Evolutionary conservation across 2,797 vertebrate genomes (phyloP).

Genomic region (Sebastes itinus): DNA sequence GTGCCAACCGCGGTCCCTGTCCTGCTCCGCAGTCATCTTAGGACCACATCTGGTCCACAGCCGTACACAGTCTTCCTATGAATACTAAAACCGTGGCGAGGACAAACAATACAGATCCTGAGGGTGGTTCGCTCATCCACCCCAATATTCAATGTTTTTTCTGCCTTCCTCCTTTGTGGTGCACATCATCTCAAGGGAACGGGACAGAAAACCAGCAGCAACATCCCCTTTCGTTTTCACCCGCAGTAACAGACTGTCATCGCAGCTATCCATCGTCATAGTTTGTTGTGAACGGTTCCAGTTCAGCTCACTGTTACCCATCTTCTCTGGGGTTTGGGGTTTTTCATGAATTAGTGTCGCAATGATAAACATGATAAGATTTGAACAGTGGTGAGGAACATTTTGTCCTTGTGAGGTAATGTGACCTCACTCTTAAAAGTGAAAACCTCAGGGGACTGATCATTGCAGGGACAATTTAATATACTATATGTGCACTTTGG

Average conservation of each 20-base stretch:
- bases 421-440: background rate
- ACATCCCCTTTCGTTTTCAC: slow-evolving; percentile 26
- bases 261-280: slow-evolving; percentile 16
- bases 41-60: slow-evolving; percentile 79
- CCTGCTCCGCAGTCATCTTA: slow-evolving; percentile 27
- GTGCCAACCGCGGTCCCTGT: slow-evolving; percentile 50
- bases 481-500: background rate
- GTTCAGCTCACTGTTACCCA: background rate
- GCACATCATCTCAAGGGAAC: slow-evolving; percentile 23
- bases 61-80: slow-evolving; percentile 65
- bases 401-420: slow-evolving; percentile 12
- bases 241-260: slow-evolving; percentile 38
- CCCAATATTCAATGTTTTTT: slow-evolving; percentile 50
- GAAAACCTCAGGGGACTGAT: background rate
- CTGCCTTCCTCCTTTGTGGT: slow-evolving; percentile 53
- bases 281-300: slow-evolving; percentile 14
- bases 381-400: slow-evolving; percentile 8
- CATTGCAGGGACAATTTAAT: background rate
- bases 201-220: slow-evolving; percentile 28
- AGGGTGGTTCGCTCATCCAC: slow-evolving; percentile 63
- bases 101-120: slow-evolving; percentile 70
- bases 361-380: slow-evolving; percentile 16
- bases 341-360: background rate
- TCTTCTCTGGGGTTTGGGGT: background rate
- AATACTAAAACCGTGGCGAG: slow-evolving; percentile 65